Evolutionary conservation across 2,888 invertebrate species (phyloP).

Genomic region (Empis stercorea): DNA sequence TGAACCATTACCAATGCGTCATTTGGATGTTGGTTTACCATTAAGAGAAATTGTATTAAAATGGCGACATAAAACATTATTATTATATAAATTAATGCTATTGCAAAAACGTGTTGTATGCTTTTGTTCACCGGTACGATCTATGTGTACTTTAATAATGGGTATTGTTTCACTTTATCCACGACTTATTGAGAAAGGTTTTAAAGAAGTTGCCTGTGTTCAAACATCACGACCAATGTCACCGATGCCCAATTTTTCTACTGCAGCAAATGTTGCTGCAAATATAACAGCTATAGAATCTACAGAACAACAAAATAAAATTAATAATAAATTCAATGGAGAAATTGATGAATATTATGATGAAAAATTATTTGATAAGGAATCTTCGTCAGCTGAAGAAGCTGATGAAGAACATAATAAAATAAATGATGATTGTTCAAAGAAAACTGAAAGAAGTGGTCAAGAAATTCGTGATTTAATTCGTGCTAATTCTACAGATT

Average conservation of each 20-base stretch:
- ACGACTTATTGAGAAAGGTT: slow-evolving; percentile 72
- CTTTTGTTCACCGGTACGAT: slow-evolving; percentile 84
- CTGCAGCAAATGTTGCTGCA: slow-evolving; percentile 8
- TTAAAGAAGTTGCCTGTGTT: slow-evolving; percentile 70
- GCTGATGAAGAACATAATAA: slow-evolving; percentile 16
- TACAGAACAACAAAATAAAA: slow-evolving; percentile 1
- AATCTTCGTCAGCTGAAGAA: slow-evolving; percentile 20
- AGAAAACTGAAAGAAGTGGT: slow-evolving; percentile 17
- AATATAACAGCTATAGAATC: background rate
- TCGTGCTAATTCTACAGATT: slow-evolving; percentile 22
- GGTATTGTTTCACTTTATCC: slow-evolving; percentile 85
- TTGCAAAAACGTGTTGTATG: slow-evolving; percentile 82
- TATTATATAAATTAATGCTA: slow-evolving; percentile 83
- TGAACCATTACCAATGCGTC: slow-evolving; percentile 43
- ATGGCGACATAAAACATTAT: slow-evolving; percentile 84
- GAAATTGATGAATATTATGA: slow-evolving; percentile 10
- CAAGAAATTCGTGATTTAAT: slow-evolving; percentile 27
- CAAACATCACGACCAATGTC: slow-evolving; percentile 59
- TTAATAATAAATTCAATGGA: slow-evolving; percentile 11
- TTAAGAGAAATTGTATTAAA: slow-evolving; percentile 32
- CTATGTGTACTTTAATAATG: slow-evolving; percentile 73
- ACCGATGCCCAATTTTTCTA: slow-evolving; percentile 52
- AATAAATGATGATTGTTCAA: slow-evolving; percentile 24
- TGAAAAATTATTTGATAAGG: slow-evolving; percentile 14
- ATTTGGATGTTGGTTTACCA: slow-evolving; percentile 33